phyloP scores from a whole-genome alignment of 2,797 vertebrate species.

The Heliangelus exortis region DNA sequence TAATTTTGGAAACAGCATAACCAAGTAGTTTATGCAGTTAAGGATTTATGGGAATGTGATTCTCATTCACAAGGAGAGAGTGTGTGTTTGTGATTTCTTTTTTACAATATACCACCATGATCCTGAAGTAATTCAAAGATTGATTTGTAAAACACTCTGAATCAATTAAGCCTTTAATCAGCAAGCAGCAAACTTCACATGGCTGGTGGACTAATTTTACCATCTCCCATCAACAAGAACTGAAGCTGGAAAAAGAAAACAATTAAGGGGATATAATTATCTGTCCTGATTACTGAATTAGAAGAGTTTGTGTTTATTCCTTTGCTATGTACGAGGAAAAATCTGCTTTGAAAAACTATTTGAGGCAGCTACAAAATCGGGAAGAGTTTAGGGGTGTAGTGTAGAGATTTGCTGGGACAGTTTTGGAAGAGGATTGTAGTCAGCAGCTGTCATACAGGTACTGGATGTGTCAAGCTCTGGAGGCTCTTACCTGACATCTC shows the following conservation, averaged over 20 bases:
- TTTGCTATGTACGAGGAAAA: constrained; percentile 42
- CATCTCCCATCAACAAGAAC: constrained; percentile 71
- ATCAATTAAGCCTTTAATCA: constrained; percentile 82
- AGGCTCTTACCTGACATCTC: not conserved
- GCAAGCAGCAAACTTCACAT: constrained; percentile 74
- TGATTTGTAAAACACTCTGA: constrained; percentile 79
- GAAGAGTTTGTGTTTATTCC: constrained; percentile 71
- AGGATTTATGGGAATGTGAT: constrained; percentile 20
- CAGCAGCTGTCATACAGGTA: not conserved
- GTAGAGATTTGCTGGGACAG: not conserved
- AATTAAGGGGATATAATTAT: constrained; percentile 76
- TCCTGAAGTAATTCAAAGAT: constrained; percentile 74
- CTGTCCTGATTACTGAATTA: constrained; percentile 78
- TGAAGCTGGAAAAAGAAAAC: constrained; percentile 75
- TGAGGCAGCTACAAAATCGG: constrained; percentile 10
- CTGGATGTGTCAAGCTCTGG: not conserved
- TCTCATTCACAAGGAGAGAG: constrained; percentile 6
- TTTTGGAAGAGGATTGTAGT: not conserved
- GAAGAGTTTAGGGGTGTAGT: not conserved
- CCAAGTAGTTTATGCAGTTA: constrained; percentile 30
- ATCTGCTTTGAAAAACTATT: constrained; percentile 37
- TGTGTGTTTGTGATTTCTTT: constrained; percentile 17
- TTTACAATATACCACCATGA: constrained; percentile 47
- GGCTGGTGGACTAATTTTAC: constrained; percentile 78
- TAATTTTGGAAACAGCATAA: constrained; percentile 34